Percentiles rank a stretch among this genome's conserved stretches.
Evolutionary conservation across 2,888 invertebrate species (phyloP).

Genomic region (Drosophila subquinaria): DNA sequence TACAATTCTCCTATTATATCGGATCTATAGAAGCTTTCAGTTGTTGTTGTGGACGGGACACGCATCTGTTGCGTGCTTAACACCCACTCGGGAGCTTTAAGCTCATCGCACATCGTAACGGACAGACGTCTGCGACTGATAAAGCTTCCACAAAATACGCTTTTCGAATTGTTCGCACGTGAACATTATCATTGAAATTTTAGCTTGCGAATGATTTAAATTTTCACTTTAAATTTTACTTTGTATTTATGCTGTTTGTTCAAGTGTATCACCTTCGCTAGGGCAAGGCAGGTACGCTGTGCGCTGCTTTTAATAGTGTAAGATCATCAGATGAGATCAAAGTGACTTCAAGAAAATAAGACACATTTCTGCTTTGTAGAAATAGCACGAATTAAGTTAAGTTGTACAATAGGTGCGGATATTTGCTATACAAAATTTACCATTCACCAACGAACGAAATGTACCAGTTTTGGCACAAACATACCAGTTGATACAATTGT

Average conservation of each 20-base stretch:
- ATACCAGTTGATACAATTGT: too few relatives aligned
- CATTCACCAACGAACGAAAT: too few relatives aligned
- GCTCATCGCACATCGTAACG: conserved; percentile 15
- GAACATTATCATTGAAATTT: conserved; percentile 57
- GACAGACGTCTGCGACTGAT: conserved; percentile 17
- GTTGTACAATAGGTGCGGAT: neutral
- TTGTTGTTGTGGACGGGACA: conserved; percentile 26
- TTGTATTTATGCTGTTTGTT: conserved; percentile 5
- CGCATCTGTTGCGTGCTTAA: conserved; percentile 55
- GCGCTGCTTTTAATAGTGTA: neutral
- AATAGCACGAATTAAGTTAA: too few relatives aligned
- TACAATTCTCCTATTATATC: conserved; percentile 11
- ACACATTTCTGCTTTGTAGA: neutral
- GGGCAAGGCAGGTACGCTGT: conserved; percentile 8
- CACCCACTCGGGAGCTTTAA: conserved; percentile 46
- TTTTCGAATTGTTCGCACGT: conserved; percentile 51
- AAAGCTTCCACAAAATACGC: conserved; percentile 22
- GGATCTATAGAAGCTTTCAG: conserved; percentile 5
- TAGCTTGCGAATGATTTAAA: neutral
- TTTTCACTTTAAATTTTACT: conserved; percentile 1
- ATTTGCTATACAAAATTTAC: too few relatives aligned
- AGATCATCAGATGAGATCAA: neutral
- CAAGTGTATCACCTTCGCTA: conserved; percentile 4
- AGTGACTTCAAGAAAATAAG: neutral
- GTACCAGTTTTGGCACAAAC: too few relatives aligned